A percentile compares a stretch with the other conserved stretches of the same genome.
These are phyloP conservation scores for Drosophila takahashii DNA, from an alignment of 1,140 invertebrate species.

Conservation along the genomic window DNA sequence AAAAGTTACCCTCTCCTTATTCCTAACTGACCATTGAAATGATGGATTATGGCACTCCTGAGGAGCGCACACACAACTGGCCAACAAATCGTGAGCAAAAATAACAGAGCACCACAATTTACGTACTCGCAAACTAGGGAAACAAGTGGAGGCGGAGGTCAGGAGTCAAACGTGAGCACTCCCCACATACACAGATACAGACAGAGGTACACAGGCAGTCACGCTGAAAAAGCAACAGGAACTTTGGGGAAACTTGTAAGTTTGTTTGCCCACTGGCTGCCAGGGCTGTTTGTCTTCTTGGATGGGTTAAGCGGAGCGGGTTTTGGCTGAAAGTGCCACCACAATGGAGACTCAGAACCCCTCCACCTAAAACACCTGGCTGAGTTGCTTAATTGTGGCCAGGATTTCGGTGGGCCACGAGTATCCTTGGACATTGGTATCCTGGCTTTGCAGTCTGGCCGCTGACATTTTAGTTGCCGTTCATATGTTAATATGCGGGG, in stretches of 20 bases:
- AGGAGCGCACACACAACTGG: conserved; percentile 31
- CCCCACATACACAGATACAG: not conserved
- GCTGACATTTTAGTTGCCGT: conserved; percentile 59
- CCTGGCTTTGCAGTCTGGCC: conserved; percentile 43
- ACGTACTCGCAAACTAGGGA: conserved; percentile 19
- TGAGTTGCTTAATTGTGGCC: conserved; percentile 61
- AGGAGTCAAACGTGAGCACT: conserved; percentile 40
- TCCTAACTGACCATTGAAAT: conserved; percentile 15
- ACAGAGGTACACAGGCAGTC: not conserved
- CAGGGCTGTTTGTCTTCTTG: conserved; percentile 42
- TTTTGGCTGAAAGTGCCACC: conserved; percentile 23
- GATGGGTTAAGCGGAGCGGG: conserved; percentile 10
- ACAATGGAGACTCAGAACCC: not conserved
- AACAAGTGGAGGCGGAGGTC: conserved; percentile 39
- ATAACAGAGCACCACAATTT: conserved; percentile 30
- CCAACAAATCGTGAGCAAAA: conserved; percentile 33
- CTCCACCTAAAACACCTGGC: conserved; percentile 24
- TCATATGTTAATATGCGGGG: conserved; percentile 77
- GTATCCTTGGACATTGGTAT: conserved; percentile 26
- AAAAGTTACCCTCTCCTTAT: conserved; percentile 4
- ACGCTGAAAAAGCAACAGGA: conserved; percentile 49
- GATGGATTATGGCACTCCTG: conserved; percentile 28
- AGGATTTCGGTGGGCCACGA: conserved; percentile 40
- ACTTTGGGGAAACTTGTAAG: conserved; percentile 51
- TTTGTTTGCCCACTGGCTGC: conserved; percentile 56